Percentiles rank a stretch among this genome's conserved stretches.
phyloP scores from a whole-genome alignment of 2,888 invertebrate species.

The Craniophora ligustri region DNA sequence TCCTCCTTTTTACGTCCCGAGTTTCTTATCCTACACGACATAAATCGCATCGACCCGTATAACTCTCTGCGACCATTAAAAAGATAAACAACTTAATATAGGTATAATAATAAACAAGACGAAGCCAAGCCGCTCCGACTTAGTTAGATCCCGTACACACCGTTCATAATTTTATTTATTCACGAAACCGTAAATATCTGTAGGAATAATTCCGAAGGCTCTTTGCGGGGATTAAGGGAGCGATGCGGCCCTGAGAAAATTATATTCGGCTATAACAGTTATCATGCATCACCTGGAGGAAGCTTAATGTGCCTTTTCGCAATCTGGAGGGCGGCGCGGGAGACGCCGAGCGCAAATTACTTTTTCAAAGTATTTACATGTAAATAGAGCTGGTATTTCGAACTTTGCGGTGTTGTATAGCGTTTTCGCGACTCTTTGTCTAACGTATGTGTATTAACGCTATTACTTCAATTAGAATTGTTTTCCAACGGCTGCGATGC shows the following conservation, averaged over 20 bases:
- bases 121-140: constrained; percentile 69
- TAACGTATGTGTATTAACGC: constrained; percentile 22
- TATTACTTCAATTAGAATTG: constrained; percentile 17
- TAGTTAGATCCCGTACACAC: constrained; percentile 81
- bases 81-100: constrained; percentile 89
- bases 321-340: constrained; percentile 86
- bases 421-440: constrained; percentile 48
- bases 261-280: constrained; percentile 89
- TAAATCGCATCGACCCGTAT: constrained; percentile 85
- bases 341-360: constrained; percentile 85
- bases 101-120: constrained; percentile 87
- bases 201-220: constrained; percentile 87
- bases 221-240: constrained; percentile 88
- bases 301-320: constrained; percentile 87
- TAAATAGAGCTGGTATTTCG: constrained; percentile 82
- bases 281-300: constrained; percentile 88
- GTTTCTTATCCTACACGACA: constrained; percentile 80
- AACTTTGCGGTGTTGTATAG: constrained; percentile 70
- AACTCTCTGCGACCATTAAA: constrained; percentile 85
- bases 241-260: constrained; percentile 87
- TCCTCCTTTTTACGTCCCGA: constrained; percentile 77
- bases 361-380: constrained; percentile 89
- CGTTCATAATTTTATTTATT: constrained; percentile 88
- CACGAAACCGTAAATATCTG: constrained; percentile 88
- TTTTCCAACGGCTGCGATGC: constrained; percentile 8